These are phyloP conservation scores for Puffinus mauretanicus DNA, from an alignment of 2,113 vertebrate species.

Conservation along the genomic window DNA sequence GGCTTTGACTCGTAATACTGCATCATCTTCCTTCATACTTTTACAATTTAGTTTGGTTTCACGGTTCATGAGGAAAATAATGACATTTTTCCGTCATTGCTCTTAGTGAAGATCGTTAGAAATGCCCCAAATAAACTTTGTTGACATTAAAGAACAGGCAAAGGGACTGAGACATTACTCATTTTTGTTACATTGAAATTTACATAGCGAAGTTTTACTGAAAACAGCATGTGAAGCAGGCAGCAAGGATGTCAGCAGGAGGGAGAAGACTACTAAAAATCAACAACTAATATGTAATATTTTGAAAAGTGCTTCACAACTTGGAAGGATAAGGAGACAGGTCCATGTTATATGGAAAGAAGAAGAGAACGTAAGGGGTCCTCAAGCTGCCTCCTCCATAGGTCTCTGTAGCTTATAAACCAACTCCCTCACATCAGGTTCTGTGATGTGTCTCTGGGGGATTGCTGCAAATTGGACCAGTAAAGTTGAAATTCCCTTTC, in stretches of 20 bases:
- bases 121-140: background rate
- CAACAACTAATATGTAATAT: background rate
- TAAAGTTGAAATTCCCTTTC: background rate
- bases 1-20: background rate
- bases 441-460: background rate
- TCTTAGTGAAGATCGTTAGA: background rate
- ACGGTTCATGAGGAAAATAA: background rate
- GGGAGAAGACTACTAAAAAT: background rate
- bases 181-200: background rate
- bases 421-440: background rate
- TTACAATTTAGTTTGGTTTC: constrained; percentile 10
- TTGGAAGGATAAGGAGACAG: background rate
- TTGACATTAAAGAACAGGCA: background rate
- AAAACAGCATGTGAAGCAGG: background rate
- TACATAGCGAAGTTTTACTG: background rate
- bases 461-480: background rate
- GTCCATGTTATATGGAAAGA: background rate
- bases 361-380: background rate
- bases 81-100: background rate
- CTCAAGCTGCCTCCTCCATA: background rate
- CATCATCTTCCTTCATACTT: constrained; percentile 18
- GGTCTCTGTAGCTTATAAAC: background rate
- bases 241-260: background rate
- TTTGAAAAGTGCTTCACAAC: background rate
- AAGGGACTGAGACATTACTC: background rate